Percentiles rank a stretch among this genome's conserved stretches.
phyloP scores from a whole-genome alignment of 2,888 invertebrate species.

The Pegoplata infirma region DNA sequence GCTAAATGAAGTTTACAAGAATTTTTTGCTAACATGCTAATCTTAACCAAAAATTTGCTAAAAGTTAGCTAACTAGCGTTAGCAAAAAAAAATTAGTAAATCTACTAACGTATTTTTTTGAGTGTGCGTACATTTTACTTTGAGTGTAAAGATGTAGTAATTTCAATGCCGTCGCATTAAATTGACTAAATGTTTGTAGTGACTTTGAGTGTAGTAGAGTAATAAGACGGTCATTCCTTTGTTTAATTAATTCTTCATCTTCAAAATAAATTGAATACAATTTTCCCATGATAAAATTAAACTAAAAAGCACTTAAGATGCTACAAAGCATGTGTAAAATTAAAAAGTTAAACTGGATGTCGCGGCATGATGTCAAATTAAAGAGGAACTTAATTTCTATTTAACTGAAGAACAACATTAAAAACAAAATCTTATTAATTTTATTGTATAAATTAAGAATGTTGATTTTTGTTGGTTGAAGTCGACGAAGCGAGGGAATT shows the following conservation, averaged over 20 bases:
- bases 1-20: too few species aligned
- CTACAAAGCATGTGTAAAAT: slow-evolving; percentile 14
- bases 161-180: slow-evolving; percentile 31
- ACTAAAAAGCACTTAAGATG: slow-evolving; percentile 42
- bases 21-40: too few species aligned
- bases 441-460: slow-evolving; percentile 5
- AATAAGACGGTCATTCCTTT: slow-evolving; percentile 50
- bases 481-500: background rate
- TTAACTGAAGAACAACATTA: slow-evolving; percentile 32
- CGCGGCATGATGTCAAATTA: slow-evolving; percentile 58
- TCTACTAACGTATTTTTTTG: too few species aligned
- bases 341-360: slow-evolving; percentile 30
- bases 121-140: too few species aligned
- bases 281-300: slow-evolving; percentile 54
- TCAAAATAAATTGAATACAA: slow-evolving; percentile 50
- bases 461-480: slow-evolving; percentile 4
- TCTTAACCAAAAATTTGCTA: too few species aligned
- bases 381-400: slow-evolving; percentile 56
- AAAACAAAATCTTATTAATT: slow-evolving; percentile 29
- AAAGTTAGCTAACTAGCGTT: too few species aligned
- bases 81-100: too few species aligned
- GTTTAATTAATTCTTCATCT: slow-evolving; percentile 56
- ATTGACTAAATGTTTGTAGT: slow-evolving; percentile 26
- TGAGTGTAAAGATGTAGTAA: too few species aligned
- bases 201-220: slow-evolving; percentile 5